Conservation (phyloP, 2,113 vertebrate species). For the Lepisosteus osseus region DNA sequence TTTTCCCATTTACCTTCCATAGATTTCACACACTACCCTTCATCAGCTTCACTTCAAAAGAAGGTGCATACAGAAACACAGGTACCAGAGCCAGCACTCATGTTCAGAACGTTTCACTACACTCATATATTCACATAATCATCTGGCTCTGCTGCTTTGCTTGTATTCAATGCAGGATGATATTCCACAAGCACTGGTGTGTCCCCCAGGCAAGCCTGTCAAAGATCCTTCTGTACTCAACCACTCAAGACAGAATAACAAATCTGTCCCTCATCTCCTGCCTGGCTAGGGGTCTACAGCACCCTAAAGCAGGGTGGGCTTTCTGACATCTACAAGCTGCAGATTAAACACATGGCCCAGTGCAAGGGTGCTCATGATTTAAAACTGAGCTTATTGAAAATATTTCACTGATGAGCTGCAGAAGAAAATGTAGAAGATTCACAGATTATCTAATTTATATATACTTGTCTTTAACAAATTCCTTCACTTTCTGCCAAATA, state of each 20-base stretch:
- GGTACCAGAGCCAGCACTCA: not conserved
- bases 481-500: no score
- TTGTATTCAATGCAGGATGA: no score
- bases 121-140: slow-evolving; percentile 9
- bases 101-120: not conserved
- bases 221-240: slow-evolving; percentile 3
- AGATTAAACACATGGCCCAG: no score
- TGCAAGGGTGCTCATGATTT: no score
- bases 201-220: slow-evolving; percentile 7
- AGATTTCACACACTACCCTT: not conserved
- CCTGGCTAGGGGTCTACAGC: not conserved
- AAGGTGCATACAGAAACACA: not conserved
- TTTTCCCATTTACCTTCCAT: not conserved
- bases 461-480: no score
- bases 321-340: not conserved
- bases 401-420: no score
- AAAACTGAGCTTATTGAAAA: no score
- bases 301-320: not conserved
- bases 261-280: not conserved
- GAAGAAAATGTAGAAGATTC: no score
- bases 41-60: no score
- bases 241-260: slow-evolving; percentile 11
- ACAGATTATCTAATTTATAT: no score
- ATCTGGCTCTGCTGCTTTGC: not conserved
- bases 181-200: not conserved